Evolutionary conservation across 2,888 invertebrate species (phyloP).

Genomic region (Ectemnius lituratus): DNA sequence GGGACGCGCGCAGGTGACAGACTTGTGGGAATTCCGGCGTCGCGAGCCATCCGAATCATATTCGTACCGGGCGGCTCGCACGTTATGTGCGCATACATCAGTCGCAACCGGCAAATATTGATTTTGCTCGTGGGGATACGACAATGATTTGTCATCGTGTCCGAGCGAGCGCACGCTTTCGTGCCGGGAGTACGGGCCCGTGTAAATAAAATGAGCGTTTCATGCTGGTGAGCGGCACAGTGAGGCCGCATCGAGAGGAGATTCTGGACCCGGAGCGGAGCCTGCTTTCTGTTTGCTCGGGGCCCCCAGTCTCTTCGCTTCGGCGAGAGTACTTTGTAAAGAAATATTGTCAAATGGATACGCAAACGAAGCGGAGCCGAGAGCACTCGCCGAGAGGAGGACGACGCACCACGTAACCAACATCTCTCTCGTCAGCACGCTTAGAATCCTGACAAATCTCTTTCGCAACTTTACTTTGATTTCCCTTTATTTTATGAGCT

Average conservation of each 20-base stretch:
- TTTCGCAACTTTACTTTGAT: slow-evolving; percentile 16
- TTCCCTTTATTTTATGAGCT: slow-evolving; percentile 24
- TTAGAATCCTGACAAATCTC: slow-evolving; percentile 28
- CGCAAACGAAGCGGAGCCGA: slow-evolving; percentile 28
- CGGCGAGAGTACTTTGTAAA: slow-evolving; percentile 49
- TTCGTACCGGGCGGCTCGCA: slow-evolving; percentile 34
- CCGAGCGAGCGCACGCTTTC: slow-evolving; percentile 37
- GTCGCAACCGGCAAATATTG: slow-evolving; percentile 71
- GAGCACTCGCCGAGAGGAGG: slow-evolving; percentile 3
- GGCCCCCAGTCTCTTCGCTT: slow-evolving; percentile 7
- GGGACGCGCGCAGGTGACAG: slow-evolving; percentile 7
- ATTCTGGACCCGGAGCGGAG: slow-evolving; percentile 26
- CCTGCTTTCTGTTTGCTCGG: slow-evolving; percentile 48
- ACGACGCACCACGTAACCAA: slow-evolving; percentile 27
- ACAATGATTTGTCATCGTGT: slow-evolving; percentile 74
- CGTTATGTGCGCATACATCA: slow-evolving; percentile 59
- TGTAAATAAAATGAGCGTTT: slow-evolving; percentile 52
- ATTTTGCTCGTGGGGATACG: slow-evolving; percentile 71
- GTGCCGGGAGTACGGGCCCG: slow-evolving; percentile 25
- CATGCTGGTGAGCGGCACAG: slow-evolving; percentile 12
- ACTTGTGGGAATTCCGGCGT: slow-evolving; percentile 42
- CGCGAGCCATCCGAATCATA: slow-evolving; percentile 51
- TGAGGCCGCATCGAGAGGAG: slow-evolving; percentile 7
- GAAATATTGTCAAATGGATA: slow-evolving; percentile 44
- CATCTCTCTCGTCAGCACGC: slow-evolving; percentile 6